phyloP scores from a whole-genome alignment of 1,140 invertebrate species.

The Hetaerina americana region DNA sequence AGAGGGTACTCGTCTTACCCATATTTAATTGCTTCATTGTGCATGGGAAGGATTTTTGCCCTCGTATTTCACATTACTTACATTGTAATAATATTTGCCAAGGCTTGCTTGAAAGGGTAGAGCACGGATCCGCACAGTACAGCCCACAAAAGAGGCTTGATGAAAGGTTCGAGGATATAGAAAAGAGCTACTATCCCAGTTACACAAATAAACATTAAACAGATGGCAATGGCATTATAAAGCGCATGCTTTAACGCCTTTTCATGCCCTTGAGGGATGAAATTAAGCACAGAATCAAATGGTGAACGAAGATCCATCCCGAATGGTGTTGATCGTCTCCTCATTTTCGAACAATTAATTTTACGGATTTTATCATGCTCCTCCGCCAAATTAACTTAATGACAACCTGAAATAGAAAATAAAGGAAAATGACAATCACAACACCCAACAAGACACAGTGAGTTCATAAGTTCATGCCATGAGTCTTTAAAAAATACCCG shows the following conservation, averaged over 20 bases:
- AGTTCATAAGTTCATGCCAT: too few species aligned
- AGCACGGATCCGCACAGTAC: slow-evolving; percentile 79
- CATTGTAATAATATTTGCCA: not conserved
- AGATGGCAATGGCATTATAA: slow-evolving; percentile 69
- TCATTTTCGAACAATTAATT: too few species aligned
- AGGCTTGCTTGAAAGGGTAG: slow-evolving; percentile 62
- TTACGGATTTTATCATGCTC: too few species aligned
- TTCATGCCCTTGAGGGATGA: slow-evolving; percentile 42
- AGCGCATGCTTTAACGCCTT: slow-evolving; percentile 78
- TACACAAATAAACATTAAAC: slow-evolving; percentile 48
- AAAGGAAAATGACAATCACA: too few species aligned
- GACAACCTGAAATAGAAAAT: too few species aligned
- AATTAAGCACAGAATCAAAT: slow-evolving; percentile 19
- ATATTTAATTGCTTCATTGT: not conserved
- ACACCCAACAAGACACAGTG: too few species aligned
- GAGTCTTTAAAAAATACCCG: too few species aligned
- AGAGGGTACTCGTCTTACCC: too few species aligned
- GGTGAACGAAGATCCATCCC: slow-evolving; percentile 10
- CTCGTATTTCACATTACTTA: not conserved
- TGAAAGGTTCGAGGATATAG: slow-evolving; percentile 75
- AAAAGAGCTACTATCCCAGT: slow-evolving; percentile 59
- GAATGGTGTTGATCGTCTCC: not conserved
- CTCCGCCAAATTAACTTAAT: too few species aligned
- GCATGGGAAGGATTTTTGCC: not conserved
- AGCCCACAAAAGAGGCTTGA: slow-evolving; percentile 87